Base-by-base conservation (phyloP, 2,113 vertebrate species). In the Myocastor coypus region DNA sequence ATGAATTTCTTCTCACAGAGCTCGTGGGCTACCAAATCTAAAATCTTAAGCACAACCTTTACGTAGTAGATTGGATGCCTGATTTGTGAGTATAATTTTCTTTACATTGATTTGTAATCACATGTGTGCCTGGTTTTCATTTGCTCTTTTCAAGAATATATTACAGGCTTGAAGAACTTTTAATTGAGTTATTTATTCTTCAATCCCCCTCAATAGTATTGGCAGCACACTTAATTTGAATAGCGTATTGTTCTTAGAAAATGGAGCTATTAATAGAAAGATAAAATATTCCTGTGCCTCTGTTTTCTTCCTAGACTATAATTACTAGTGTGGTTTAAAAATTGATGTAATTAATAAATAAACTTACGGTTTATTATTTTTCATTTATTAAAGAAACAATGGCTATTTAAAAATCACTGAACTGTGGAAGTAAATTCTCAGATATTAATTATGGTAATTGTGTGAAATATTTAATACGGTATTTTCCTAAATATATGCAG, bases 71-170 rank as follows among this genome's bases (percentile, higher is more conserved):
- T 22, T 64, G 19, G 5, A 59, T 55, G 4, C 52, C 78, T 64
- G 46, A 13, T 32, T 93, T n/a, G 37, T 94, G 2, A 22, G 19
- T 50, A 89, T 26, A 77, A 68, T 92, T 96, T 92, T 96, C 46
- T 91, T 94, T 87, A 69, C 83, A 94, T 88, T 93, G 64, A 83
- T 93, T 94, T 82, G 71, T 69, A 91, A 94, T 64, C 52, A 89
- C 20, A 93, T 46, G 4, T 59, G 11, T 28, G 28, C 37, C 7
- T 64, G 30, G 59, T 94, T 34, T 71, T 73, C 32, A 88, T 78
- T 78, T 13, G 89, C 42, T 16, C 8, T 69, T 82, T 30, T 91
- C 26, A 85, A 85, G 9, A 40, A 68, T 71, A 32, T 78, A 71
- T 88, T 59, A 77, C 52, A 69, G 93, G 64, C 78, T 81, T 87